These are phyloP conservation scores for Corythucha ciliata DNA, from an alignment of 2,888 invertebrate genomes.

Conservation along the genomic window DNA sequence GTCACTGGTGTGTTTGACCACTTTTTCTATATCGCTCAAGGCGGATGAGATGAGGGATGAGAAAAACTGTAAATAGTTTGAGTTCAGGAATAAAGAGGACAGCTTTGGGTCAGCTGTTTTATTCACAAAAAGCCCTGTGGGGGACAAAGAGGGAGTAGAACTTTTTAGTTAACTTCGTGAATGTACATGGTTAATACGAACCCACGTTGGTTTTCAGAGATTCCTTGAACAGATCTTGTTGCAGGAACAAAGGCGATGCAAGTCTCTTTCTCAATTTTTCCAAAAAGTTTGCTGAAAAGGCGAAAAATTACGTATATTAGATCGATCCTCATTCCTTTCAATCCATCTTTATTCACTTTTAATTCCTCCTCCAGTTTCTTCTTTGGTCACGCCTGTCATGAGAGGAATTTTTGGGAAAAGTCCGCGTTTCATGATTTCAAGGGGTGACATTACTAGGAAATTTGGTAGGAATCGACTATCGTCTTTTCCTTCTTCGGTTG, in stretches of 20 bases:
- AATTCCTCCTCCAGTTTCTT: conserved; percentile 58
- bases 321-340: not conserved
- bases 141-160: conserved; percentile 1
- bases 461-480: conserved; percentile 59
- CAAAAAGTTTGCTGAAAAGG: conserved; percentile 41
- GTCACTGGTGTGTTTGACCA: conserved; percentile 53
- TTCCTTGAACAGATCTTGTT: conserved; percentile 35
- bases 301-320: not conserved
- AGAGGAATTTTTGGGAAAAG: conserved; percentile 53
- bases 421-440: conserved; percentile 50
- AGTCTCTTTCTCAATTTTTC: conserved; percentile 42
- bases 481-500: conserved; percentile 56
- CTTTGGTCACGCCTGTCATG: conserved; percentile 61
- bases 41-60: conserved; percentile 26
- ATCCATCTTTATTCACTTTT: conserved; percentile 41
- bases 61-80: conserved; percentile 34
- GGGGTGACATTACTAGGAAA: conserved; percentile 53
- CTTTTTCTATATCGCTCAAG: conserved; percentile 42
- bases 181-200: conserved; percentile 17
- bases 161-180: conserved; percentile 2
- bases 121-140: conserved; percentile 35
- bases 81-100: conserved; percentile 31
- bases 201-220: conserved; percentile 41
- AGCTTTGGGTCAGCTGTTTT: conserved; percentile 31
- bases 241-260: conserved; percentile 26